Evolutionary conservation across 2,113 vertebrate species (phyloP), one percentile per base, ranked within the genome.

Genomic region (Siniperca chuatsi): DNA sequence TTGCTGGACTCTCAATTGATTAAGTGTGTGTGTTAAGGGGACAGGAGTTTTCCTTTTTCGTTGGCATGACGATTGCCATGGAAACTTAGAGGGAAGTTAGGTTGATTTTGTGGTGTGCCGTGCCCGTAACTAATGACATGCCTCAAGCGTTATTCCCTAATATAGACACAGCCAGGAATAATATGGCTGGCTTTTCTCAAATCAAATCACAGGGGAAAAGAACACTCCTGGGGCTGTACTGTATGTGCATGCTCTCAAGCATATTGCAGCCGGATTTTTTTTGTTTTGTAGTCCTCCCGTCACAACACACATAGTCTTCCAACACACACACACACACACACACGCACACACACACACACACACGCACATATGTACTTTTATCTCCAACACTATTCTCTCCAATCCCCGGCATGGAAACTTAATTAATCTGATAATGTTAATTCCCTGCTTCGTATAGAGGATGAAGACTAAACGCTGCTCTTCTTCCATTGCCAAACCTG

Each of bases 371-470:
- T 74, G 58, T 58, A 4, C 7, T 71, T 78, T 60, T 79, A 85
- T 87, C 78, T 81, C 55, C 40, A 50, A 68, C 70, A 33, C 58
- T 74, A 18, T 74, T 83, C 74, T 74, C 50, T 86, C 78, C 57
- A 67, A 82, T 73, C 54, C 83, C 5, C 68, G 6, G 76, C 6
- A 23, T 50, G 62, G 72, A 87, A 87, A 83, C 81, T 83, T 89
- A 79, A 91, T 93, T 91, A 83, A 92, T 91, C 83, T 84, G 84
- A 90, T 90, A 84, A 84, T 79, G 78, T 71, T 91, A 84, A 91
- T 89, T 88, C 69, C 60, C 55, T 61, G 62, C 58, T 79, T 83
- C 11, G 33, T 78, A 37, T 35, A 74, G 48, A 70, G 64, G 71
- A 82, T 23, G 58, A 89, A 25, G 55, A 68, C 77, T 55, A n/a